phyloP scores from a whole-genome alignment of 2,113 vertebrate species.

The Leucosticte australis region DNA sequence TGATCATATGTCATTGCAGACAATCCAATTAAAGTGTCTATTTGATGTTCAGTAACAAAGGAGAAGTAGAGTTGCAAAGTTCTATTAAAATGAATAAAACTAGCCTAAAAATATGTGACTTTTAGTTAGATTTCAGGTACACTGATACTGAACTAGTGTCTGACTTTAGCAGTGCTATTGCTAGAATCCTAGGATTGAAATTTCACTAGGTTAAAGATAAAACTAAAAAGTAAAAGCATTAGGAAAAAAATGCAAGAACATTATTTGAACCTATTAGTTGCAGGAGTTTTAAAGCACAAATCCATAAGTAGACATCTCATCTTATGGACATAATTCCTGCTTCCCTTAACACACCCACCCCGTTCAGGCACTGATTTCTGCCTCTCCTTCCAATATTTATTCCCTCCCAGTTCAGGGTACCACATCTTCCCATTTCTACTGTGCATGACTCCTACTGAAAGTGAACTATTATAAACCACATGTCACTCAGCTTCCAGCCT shows the following conservation, averaged over 20 bases:
- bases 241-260: neutral
- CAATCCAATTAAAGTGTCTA: neutral
- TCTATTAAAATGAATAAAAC: neutral
- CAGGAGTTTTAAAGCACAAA: neutral
- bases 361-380: neutral
- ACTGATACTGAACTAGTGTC: neutral
- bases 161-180: neutral
- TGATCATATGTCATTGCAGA: neutral
- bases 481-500: neutral
- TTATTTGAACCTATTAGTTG: neutral
- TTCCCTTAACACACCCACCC: neutral
- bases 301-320: neutral
- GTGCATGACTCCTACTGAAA: neutral
- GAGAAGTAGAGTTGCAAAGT: neutral
- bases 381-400: neutral
- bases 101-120: neutral
- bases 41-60: neutral
- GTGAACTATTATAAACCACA: neutral
- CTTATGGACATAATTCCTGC: fast-evolving
- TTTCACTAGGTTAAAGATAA: neutral
- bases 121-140: neutral
- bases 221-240: neutral
- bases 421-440: neutral
- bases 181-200: neutral
- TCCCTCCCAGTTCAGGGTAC: neutral